phyloP scores from a whole-genome alignment of 2,888 invertebrate species.

The Plusia festucae region DNA sequence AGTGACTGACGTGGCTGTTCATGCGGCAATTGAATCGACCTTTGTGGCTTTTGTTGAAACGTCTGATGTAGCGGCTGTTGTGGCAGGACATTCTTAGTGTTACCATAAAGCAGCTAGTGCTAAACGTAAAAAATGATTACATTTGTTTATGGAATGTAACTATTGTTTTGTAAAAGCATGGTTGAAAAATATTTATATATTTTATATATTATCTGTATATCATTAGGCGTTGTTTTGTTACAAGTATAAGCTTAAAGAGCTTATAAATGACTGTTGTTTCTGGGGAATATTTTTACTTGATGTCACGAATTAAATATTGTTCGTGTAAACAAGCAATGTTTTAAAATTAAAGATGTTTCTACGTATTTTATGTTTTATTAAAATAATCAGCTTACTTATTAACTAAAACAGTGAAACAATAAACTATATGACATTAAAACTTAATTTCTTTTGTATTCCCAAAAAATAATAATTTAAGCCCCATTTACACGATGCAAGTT shows the following conservation, averaged over 20 bases:
- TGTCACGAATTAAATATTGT: too few relatives aligned
- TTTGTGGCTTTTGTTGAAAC: not conserved
- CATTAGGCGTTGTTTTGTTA: too few relatives aligned
- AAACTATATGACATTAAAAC: not conserved
- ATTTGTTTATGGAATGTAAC: too few relatives aligned
- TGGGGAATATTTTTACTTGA: not conserved
- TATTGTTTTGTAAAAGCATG: too few relatives aligned
- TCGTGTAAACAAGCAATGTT: not conserved
- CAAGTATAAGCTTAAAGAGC: too few relatives aligned
- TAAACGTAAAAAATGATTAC: too few relatives aligned
- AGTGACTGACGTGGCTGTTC: not conserved
- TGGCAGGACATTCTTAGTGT: not conserved
- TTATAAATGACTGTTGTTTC: too few relatives aligned
- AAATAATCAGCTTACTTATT: not conserved
- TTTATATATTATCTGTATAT: too few relatives aligned
- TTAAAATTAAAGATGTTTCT: constrained; percentile 1
- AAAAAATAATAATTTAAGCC: too few relatives aligned
- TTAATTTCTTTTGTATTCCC: not conserved
- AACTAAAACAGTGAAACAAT: not conserved
- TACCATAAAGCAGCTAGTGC: not conserved
- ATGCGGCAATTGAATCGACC: not conserved
- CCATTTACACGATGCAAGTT: too few relatives aligned
- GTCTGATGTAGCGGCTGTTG: not conserved
- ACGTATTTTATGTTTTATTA: not conserved
- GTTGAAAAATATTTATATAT: too few relatives aligned